These are phyloP conservation scores for Diachrysia chrysitis DNA, from an alignment of 2,888 invertebrate genomes.

Conservation along the genomic window DNA sequence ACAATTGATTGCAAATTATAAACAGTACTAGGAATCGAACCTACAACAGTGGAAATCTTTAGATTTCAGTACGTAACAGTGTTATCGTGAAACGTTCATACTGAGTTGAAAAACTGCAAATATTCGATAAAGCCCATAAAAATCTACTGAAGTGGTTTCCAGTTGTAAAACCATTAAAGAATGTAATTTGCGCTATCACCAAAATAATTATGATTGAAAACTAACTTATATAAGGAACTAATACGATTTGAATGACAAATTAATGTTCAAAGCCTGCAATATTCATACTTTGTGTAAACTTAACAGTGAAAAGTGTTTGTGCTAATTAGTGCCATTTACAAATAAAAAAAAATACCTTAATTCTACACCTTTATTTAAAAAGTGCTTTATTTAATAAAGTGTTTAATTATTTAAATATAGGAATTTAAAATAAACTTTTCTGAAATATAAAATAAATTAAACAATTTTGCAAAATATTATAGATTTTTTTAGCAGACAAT, in stretches of 20 bases:
- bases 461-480: background rate
- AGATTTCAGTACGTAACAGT: constrained; percentile 22
- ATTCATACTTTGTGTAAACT: background rate
- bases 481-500: background rate
- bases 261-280: background rate
- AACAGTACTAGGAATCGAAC: constrained; percentile 35
- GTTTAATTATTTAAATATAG: background rate
- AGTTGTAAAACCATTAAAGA: constrained; percentile 27
- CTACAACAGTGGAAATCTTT: constrained; percentile 26
- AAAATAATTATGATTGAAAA: constrained; percentile 25
- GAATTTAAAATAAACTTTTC: background rate
- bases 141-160: constrained; percentile 23
- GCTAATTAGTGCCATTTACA: background rate
- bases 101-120: constrained; percentile 35
- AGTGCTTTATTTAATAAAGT: too few relatives aligned
- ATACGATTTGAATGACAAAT: background rate
- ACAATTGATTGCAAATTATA: background rate
- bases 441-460: background rate
- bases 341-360: background rate
- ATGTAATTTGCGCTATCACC: constrained; percentile 31
- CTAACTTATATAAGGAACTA: constrained; percentile 9
- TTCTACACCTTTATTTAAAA: background rate
- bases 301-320: background rate
- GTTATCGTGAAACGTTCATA: constrained; percentile 38
- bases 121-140: constrained; percentile 43